Percentiles rank a stretch among this genome's conserved stretches.
Evolutionary conservation across 2,888 invertebrate genomes (phyloP).

Genomic region (Microctonus hyperodae): DNA sequence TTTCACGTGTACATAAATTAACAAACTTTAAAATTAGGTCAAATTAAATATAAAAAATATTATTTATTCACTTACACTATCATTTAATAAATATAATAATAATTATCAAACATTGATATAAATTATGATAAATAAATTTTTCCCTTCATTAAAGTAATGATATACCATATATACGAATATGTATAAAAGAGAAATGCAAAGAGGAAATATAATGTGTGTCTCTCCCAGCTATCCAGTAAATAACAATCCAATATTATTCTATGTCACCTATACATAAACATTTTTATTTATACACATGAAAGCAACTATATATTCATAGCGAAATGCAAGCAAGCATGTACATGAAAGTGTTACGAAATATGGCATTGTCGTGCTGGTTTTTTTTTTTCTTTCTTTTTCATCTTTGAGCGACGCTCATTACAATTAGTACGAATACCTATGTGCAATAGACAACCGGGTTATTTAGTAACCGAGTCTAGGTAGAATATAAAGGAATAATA

Average conservation of each 20-base stretch:
- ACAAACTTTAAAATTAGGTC: not conserved
- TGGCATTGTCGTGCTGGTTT: not conserved
- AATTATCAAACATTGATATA: too few relatives aligned
- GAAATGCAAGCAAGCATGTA: not conserved
- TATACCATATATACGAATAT: too few relatives aligned
- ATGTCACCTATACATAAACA: not conserved
- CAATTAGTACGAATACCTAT: not conserved
- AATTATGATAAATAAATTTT: too few relatives aligned
- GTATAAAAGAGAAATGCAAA: not conserved
- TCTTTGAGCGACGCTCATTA: not conserved
- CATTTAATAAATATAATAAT: too few relatives aligned
- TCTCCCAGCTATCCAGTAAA: not conserved
- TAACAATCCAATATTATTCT: not conserved
- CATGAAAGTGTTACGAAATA: slow-evolving; percentile 5
- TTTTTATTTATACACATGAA: not conserved
- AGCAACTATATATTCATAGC: not conserved
- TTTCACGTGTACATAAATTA: not conserved
- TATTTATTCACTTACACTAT: too few relatives aligned
- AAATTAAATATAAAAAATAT: not conserved
- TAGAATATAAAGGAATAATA: too few relatives aligned
- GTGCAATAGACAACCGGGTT: not conserved
- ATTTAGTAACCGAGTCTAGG: too few relatives aligned
- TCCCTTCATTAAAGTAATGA: not conserved
- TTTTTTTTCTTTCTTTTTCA: too few relatives aligned
- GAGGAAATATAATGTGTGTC: not conserved